A percentile compares a stretch with the other conserved stretches of the same genome.
Evolutionary conservation across 2,888 invertebrate genomes (phyloP).

Genomic region (Cryptosula pallasiana): DNA sequence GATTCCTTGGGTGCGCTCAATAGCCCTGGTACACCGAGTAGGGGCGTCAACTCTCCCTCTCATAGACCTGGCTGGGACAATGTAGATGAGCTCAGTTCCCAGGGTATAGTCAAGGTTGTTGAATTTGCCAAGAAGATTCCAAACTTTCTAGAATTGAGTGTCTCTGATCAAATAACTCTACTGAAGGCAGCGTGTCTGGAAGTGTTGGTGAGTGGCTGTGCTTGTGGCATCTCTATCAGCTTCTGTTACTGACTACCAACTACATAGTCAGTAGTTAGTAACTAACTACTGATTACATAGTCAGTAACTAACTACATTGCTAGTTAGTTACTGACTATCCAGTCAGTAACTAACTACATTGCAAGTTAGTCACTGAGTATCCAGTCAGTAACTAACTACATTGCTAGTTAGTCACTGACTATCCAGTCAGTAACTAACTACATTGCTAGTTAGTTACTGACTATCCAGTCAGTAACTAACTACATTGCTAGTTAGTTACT

Average conservation of each 20-base stretch:
- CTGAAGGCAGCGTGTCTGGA: constrained; percentile 52
- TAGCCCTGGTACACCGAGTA: constrained; percentile 5
- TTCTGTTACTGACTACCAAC: not conserved
- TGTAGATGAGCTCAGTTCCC: constrained; percentile 46
- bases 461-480: no score
- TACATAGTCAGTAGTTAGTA: not conserved
- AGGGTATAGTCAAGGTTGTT: constrained; percentile 47
- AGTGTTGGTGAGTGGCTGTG: constrained; percentile 42
- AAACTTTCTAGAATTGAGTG: constrained; percentile 40
- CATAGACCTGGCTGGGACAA: constrained; percentile 37
- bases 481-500: no score
- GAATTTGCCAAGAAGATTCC: constrained; percentile 50
- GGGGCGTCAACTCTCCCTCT: not conserved
- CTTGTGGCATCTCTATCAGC: not conserved
- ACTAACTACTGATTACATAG: no score
- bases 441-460: no score
- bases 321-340: no score
- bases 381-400: no score
- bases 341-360: no score
- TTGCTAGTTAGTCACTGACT: no score
- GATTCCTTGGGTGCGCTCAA: not conserved
- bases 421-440: no score
- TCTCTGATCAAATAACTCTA: constrained; percentile 48
- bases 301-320: no score
- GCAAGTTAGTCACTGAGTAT: no score